Evolutionary conservation across 2,113 vertebrate species (phyloP).

Genomic region (Sialia sialis): DNA sequence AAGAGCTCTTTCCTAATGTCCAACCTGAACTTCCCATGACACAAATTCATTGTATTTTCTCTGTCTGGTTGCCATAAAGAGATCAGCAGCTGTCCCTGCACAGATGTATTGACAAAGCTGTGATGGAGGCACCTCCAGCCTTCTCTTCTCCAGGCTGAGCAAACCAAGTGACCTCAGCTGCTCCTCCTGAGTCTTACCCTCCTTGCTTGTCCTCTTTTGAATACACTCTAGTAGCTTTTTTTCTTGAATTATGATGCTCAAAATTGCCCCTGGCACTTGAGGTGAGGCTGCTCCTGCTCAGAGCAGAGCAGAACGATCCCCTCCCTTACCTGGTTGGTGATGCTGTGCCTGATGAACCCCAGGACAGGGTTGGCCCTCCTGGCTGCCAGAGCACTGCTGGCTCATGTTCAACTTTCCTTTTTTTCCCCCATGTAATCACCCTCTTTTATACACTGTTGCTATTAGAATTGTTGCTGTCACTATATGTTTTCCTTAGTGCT

Average conservation of each 20-base stretch:
- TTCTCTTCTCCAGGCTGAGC: neutral
- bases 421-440: neutral
- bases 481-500: neutral
- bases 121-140: fast-evolving
- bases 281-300: neutral
- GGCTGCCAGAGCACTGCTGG: neutral
- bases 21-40: neutral
- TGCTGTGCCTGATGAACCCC: neutral
- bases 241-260: too few relatives aligned
- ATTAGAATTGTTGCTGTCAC: neutral
- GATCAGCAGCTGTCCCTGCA: neutral
- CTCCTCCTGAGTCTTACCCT: neutral
- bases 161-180: neutral
- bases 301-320: neutral
- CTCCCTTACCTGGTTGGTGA: fast-evolving
- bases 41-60: neutral
- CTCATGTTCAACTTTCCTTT: neutral
- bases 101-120: neutral
- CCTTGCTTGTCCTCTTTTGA: neutral
- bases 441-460: neutral
- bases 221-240: neutral
- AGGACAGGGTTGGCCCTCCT: neutral
- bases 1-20: neutral
- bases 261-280: fast-evolving
- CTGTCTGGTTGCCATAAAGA: neutral